A percentile compares a stretch with the other conserved stretches of the same genome.
These are phyloP conservation scores for Cecidostiba fungosa DNA, from an alignment of 2,888 invertebrate species.

Conservation along the genomic window DNA sequence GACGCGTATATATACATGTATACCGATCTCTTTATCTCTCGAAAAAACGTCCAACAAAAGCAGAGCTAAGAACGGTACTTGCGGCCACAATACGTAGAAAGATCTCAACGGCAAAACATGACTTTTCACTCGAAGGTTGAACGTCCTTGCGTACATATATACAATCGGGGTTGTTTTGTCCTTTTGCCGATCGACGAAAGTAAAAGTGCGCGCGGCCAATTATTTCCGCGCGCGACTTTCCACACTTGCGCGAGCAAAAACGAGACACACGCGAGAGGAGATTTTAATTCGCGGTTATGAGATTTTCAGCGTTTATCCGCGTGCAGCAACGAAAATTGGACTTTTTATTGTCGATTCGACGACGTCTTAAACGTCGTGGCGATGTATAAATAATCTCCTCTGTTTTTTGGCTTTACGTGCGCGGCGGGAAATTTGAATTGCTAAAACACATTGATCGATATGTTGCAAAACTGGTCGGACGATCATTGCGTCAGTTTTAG, in stretches of 20 bases:
- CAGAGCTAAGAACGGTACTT: not conserved
- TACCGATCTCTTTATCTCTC: not conserved
- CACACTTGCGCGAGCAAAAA: constrained; percentile 21
- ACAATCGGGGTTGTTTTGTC: constrained; percentile 20
- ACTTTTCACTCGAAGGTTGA: constrained; percentile 1
- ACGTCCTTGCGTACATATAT: not conserved
- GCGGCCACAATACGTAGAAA: not conserved
- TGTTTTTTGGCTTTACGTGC: not conserved
- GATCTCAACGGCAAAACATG: not conserved
- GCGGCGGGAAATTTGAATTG: constrained; percentile 7
- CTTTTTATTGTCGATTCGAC: not conserved
- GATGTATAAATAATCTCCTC: not conserved
- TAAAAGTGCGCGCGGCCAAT: constrained; percentile 70
- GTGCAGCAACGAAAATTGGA: not conserved
- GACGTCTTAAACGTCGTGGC: not conserved
- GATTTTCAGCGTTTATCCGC: not conserved
- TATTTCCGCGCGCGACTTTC: constrained; percentile 67
- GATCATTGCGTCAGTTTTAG: not conserved
- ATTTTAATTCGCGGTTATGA: constrained; percentile 12
- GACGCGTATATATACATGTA: not conserved
- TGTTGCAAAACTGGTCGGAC: not conserved
- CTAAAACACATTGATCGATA: not conserved
- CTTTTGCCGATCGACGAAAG: constrained; percentile 64
- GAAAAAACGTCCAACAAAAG: not conserved
- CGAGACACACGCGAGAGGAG: not conserved